A percentile compares a stretch with the other conserved stretches of the same genome.
phyloP scores from a whole-genome alignment of 2,888 invertebrate genomes.

The Agrotis exclamationis region DNA sequence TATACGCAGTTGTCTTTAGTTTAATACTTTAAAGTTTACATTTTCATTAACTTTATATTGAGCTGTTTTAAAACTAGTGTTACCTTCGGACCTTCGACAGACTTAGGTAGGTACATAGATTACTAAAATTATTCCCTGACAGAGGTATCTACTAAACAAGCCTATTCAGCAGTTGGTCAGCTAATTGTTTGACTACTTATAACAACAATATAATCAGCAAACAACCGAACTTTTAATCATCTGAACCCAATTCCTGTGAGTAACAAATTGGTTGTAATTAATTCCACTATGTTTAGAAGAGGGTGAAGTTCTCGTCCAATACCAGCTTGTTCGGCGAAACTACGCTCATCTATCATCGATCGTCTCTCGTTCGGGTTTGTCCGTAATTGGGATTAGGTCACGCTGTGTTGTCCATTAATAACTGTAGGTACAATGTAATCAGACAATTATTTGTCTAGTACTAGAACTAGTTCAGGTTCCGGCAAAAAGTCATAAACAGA shows the following conservation, averaged over 20 bases:
- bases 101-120: no score
- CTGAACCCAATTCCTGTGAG: constrained; percentile 19
- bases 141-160: background rate
- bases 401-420: constrained; percentile 14
- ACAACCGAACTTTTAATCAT: constrained; percentile 45
- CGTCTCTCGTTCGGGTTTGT: background rate
- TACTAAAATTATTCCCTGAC: background rate
- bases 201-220: background rate
- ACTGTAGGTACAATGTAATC: background rate
- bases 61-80: background rate
- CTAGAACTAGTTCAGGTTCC: background rate
- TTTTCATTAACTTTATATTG: no score
- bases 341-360: constrained; percentile 39
- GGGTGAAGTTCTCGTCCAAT: constrained; percentile 20
- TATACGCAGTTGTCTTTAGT: no score
- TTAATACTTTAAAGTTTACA: no score
- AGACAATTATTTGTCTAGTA: no score
- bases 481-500: no score
- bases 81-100: background rate
- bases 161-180: background rate
- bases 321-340: constrained; percentile 21
- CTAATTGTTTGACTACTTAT: constrained; percentile 18
- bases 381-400: background rate
- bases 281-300: constrained; percentile 41
- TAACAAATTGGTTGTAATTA: constrained; percentile 41